A percentile compares a stretch with the other conserved stretches of the same genome.
Evolutionary conservation across 2,888 invertebrate genomes (phyloP).

Genomic region (Tiliacea aurago): DNA sequence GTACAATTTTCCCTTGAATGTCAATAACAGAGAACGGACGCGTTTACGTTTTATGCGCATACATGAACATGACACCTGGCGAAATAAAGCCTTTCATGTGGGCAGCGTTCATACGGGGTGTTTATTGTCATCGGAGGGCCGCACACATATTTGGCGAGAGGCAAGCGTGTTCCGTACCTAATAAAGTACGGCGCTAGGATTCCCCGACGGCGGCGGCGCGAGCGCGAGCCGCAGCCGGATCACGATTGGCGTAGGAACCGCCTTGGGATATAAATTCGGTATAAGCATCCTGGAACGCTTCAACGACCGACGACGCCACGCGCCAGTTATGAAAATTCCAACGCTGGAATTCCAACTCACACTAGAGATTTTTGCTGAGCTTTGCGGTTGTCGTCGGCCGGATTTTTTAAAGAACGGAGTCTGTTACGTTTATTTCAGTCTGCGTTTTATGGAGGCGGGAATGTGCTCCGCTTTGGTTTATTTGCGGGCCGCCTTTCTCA

Average conservation of each 20-base stretch:
- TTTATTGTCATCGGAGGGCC: slow-evolving; percentile 80
- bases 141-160: slow-evolving; percentile 79
- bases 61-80: slow-evolving; percentile 79
- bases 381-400: slow-evolving; percentile 86
- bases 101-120: slow-evolving; percentile 76
- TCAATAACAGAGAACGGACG: slow-evolving; percentile 73
- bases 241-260: slow-evolving; percentile 76
- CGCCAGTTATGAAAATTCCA: slow-evolving; percentile 89
- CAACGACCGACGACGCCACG: slow-evolving; percentile 77
- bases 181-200: slow-evolving; percentile 78
- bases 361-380: slow-evolving; percentile 88
- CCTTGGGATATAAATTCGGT: slow-evolving; percentile 83
- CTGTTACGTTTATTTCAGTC: slow-evolving; percentile 88
- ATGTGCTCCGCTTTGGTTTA: slow-evolving; percentile 89
- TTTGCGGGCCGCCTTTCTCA: slow-evolving; percentile 88
- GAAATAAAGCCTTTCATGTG: slow-evolving; percentile 81
- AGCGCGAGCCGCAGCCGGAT: slow-evolving; percentile 69
- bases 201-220: slow-evolving; percentile 69
- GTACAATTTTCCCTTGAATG: slow-evolving; percentile 66
- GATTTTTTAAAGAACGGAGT: slow-evolving; percentile 87
- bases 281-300: slow-evolving; percentile 84
- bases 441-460: slow-evolving; percentile 89
- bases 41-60: slow-evolving; percentile 77
- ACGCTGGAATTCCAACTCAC: slow-evolving; percentile 86
- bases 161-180: slow-evolving; percentile 72